A percentile compares a stretch with the other conserved stretches of the same genome.
These are phyloP conservation scores for Phymatocera aterrima DNA, from an alignment of 2,888 invertebrate genomes.

Conservation along the genomic window DNA sequence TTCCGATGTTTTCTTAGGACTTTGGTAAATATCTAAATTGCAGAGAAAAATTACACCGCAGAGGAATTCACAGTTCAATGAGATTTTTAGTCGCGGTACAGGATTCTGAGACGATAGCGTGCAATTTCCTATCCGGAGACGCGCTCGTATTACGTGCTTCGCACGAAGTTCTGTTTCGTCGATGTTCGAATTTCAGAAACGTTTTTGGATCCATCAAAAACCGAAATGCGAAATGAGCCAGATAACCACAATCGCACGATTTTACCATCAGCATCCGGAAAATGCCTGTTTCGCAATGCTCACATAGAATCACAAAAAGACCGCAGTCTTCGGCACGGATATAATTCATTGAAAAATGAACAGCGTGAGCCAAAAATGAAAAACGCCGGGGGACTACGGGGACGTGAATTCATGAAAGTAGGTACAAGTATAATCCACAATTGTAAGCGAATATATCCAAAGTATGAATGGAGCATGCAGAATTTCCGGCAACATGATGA, in stretches of 20 bases:
- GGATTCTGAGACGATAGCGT: not conserved
- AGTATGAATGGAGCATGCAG: constrained; percentile 7
- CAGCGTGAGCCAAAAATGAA: not conserved
- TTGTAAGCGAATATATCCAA: not conserved
- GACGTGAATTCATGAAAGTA: constrained; percentile 7
- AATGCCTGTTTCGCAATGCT: not conserved
- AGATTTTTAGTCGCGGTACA: not conserved
- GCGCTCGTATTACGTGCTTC: not conserved
- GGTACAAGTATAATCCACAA: not conserved
- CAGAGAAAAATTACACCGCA: not conserved
- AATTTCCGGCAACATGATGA: constrained; percentile 22
- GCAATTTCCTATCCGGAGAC: not conserved
- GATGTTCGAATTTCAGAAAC: constrained; percentile 9
- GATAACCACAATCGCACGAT: constrained; percentile 3
- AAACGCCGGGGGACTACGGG: not conserved
- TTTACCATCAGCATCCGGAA: constrained; percentile 18
- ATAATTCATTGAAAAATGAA: constrained; percentile 5
- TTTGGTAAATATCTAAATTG: not conserved
- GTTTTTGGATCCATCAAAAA: constrained; percentile 27
- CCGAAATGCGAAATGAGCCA: not conserved
- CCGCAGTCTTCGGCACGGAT: not conserved
- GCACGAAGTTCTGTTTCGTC: not conserved
- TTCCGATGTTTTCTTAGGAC: constrained; percentile 22
- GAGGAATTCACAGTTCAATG: not conserved
- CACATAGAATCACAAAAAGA: not conserved